phyloP scores from a whole-genome alignment of 2,888 invertebrate species.

The Idaea straminata region DNA sequence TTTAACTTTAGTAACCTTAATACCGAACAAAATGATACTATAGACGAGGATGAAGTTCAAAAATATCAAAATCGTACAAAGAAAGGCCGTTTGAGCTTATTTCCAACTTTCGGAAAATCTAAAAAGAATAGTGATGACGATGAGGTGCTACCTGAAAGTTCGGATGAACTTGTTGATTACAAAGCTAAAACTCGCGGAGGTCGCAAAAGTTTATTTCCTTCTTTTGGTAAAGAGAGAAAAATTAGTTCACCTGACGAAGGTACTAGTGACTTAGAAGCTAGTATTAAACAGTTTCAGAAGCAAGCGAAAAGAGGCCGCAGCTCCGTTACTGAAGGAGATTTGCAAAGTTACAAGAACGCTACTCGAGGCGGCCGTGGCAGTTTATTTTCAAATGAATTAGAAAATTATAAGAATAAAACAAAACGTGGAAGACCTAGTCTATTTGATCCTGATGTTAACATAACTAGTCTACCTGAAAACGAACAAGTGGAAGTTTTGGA shows the following conservation, averaged over 20 bases:
- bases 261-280: constrained; percentile 60
- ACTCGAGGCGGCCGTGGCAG: constrained; percentile 41
- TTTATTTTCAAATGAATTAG: constrained; percentile 54
- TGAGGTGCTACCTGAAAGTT: constrained; percentile 65
- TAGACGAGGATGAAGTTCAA: constrained; percentile 67
- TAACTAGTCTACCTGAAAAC: constrained; percentile 58
- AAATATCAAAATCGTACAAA: constrained; percentile 68
- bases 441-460: constrained; percentile 70
- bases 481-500: constrained; percentile 84
- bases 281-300: constrained; percentile 65
- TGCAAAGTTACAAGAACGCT: constrained; percentile 41
- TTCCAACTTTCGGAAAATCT: constrained; percentile 66
- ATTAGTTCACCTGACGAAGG: constrained; percentile 50
- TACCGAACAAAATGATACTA: constrained; percentile 61
- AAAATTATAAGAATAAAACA: constrained; percentile 64
- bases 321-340: constrained; percentile 52
- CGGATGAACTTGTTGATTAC: constrained; percentile 68
- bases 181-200: constrained; percentile 66
- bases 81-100: constrained; percentile 65
- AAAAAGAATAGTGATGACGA: constrained; percentile 56
- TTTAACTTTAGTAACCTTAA: constrained; percentile 59
- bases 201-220: constrained; percentile 64
- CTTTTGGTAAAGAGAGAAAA: constrained; percentile 69
- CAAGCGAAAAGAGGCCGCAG: constrained; percentile 55
- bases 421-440: constrained; percentile 66